phyloP scores from a whole-genome alignment of 35 echinoderm and acorn worm species.

The Stichopus chloronotus region DNA sequence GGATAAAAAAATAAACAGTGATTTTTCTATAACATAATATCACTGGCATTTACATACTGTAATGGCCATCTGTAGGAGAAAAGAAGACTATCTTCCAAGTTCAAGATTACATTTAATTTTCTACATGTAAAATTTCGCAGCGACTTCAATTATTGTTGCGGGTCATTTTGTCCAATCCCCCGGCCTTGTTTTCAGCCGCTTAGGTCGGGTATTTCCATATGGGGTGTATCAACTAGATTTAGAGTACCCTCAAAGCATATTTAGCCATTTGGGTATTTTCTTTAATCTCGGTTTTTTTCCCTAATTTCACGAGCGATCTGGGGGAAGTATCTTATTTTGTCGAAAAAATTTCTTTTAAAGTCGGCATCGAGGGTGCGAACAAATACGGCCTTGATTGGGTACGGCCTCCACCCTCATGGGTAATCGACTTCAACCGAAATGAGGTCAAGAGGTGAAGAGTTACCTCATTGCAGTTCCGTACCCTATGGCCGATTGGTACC shows the following conservation, averaged over 20 bases:
- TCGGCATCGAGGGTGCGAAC: slow-evolving; percentile 3
- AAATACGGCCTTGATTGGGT: not conserved
- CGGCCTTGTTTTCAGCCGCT: not conserved
- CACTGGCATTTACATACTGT: too few species aligned
- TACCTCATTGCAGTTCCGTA: slow-evolving; percentile 3
- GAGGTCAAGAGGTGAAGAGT: slow-evolving; percentile 33
- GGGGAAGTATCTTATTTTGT: slow-evolving; percentile 41
- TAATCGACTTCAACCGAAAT: slow-evolving; percentile 9
- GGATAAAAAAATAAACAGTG: too few species aligned
- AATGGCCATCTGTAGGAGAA: too few species aligned
- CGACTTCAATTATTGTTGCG: too few species aligned
- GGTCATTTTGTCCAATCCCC: too few species aligned
- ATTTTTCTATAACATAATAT: too few species aligned
- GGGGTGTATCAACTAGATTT: slow-evolving; percentile 4
- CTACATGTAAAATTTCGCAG: too few species aligned
- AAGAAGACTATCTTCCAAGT: too few species aligned
- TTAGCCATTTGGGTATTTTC: not conserved
- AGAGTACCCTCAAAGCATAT: slow-evolving; percentile 47
- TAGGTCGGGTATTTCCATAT: not conserved
- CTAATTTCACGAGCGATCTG: not conserved
- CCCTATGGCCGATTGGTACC: slow-evolving; percentile 20
- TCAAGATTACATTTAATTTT: too few species aligned
- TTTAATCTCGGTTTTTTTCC: not conserved
- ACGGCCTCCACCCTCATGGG: slow-evolving; percentile 11
- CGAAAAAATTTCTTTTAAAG: not conserved